Evolutionary conservation across 2,888 invertebrate species (phyloP), one percentile per base, ranked within the genome.

Genomic region (Lasioglossum malachurum): DNA sequence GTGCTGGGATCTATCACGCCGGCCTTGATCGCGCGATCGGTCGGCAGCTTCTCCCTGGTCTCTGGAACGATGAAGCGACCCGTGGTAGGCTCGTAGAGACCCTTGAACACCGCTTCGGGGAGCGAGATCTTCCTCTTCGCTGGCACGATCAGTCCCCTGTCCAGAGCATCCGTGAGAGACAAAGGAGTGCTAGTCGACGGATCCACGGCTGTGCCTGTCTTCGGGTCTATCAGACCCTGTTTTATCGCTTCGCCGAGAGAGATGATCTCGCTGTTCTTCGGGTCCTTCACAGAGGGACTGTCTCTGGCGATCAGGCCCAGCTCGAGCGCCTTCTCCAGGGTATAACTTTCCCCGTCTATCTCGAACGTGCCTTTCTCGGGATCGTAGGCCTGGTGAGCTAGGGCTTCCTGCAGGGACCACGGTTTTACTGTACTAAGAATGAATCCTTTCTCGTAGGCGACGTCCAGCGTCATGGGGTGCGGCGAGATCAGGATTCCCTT

Each of bases 41-140:
- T 97, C 89, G 97, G 97, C 86, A 98, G 95, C 94, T 97, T 97
- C 94, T 98, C 98, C 91, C 97, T 97, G n/a, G 97, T 97, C 92
- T 97, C 96, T 4, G 98, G 97, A 94, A 98, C 97, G 60, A 97
- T 97, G 93, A 98, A 98, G 93, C 97, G 97, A 74, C 98, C 98
- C 57, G 97, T 97, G 92, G 97, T 96, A 0, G 98, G 97, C 96
- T 99, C 98, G 93, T 98, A 98, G 88, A 98, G 97, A n/a, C 98
- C 98, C 95, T 98, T 97, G 93, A 98, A 98, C n/a, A 99, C 97
- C 2, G 98, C 98, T 95, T 98, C 98, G 0, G 98, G 98, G 46
- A 98, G 96, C 85, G 98, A 98, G 88, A 98, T 97, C 94, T 97
- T 98, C 78, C 97, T 97, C 94, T 98, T 98, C 67, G 98, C 97